These are phyloP conservation scores for Hippopotamus amphibius DNA, from an alignment of 2,113 vertebrate genomes.

Conservation along the genomic window DNA sequence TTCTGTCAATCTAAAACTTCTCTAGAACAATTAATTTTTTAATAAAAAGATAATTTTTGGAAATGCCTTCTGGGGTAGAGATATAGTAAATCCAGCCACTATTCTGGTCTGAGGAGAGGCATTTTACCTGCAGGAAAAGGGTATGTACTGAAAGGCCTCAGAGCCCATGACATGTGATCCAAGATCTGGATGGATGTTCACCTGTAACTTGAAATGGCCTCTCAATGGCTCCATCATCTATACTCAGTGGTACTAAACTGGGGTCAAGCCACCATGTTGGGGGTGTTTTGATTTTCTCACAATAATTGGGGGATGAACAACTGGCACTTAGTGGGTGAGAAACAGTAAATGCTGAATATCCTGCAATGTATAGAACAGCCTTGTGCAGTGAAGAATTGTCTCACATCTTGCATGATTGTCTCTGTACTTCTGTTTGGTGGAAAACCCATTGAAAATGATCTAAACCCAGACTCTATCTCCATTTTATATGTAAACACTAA, in stretches of 20 bases:
- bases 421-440: not conserved
- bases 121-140: not conserved
- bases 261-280: not conserved
- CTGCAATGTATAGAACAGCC: not conserved
- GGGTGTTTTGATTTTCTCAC: not conserved
- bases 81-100: not conserved
- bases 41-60: not conserved
- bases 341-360: not conserved
- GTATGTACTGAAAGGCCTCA: not conserved
- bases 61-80: not conserved
- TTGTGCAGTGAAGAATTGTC: not conserved
- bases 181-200: not conserved
- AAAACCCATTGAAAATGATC: conserved; percentile 17
- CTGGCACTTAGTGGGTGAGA: not conserved
- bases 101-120: not conserved
- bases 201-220: not conserved
- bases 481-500: not conserved
- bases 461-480: not conserved
- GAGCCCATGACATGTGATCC: not conserved
- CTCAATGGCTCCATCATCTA: not conserved
- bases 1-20: not conserved
- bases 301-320: not conserved
- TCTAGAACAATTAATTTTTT: not conserved
- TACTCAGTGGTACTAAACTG: not conserved
- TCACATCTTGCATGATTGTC: not conserved